Conservation (phyloP, 2,888 invertebrate species). For the Leptogaster cylindrica region DNA sequence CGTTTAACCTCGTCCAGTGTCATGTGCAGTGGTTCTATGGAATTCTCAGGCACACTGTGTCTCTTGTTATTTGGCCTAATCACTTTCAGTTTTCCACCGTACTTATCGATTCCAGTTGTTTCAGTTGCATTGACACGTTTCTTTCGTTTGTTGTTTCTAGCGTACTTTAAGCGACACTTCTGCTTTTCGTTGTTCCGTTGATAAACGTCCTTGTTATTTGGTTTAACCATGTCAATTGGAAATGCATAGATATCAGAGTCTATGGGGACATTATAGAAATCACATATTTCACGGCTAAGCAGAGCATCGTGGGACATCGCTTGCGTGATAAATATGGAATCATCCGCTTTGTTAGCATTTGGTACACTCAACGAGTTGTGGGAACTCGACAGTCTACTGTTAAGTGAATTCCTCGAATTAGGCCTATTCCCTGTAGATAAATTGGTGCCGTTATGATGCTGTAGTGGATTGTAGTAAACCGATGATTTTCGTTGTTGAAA, state of each 20-base stretch:
- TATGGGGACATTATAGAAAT: constrained; percentile 87
- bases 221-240: constrained; percentile 80
- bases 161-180: constrained; percentile 53
- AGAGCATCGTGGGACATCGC: constrained; percentile 87
- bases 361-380: constrained; percentile 79
- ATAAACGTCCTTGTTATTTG: constrained; percentile 52
- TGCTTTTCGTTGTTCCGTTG: constrained; percentile 5
- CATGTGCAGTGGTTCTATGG: constrained; percentile 80
- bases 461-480: constrained; percentile 59
- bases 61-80: constrained; percentile 63
- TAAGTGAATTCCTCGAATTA: constrained; percentile 77
- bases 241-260: constrained; percentile 88
- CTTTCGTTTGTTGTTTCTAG: constrained; percentile 57
- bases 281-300: constrained; percentile 77
- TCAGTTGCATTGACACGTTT: constrained; percentile 60
- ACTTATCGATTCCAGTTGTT: constrained; percentile 47
- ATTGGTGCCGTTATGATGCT: constrained; percentile 52
- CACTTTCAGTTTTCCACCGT: constrained; percentile 42
- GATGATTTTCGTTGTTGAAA: constrained; percentile 50
- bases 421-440: constrained; percentile 67
- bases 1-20: constrained; percentile 84
- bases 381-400: constrained; percentile 81
- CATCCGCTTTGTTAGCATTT: constrained; percentile 77
- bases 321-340: constrained; percentile 86
- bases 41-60: constrained; percentile 72